Base-by-base conservation (phyloP, 53 echinoderm and acorn worm genomes). In the Temnopleurus reevesii region DNA sequence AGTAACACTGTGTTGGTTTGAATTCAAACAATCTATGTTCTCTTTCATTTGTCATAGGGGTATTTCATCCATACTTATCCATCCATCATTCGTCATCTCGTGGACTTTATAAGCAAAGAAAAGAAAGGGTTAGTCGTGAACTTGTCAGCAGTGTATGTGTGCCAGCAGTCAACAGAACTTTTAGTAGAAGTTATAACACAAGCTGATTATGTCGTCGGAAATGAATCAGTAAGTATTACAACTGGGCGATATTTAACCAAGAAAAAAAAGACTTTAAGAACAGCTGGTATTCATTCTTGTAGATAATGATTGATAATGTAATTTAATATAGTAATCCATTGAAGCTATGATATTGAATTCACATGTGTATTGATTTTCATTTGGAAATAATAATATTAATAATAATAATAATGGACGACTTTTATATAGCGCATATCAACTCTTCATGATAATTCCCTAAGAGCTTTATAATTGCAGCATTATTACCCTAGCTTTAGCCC, bases 51-150 rank as follows among this genome's bases (percentile, higher is more conserved):
- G 41, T 34, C 38, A 1, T n/a, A 87, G 87, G 87, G 65, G 12
- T 87, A 87, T 18, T 87, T 87, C 53, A 33, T 87, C 87, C 87
- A 87, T 31, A 87, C 64, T 3, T 87, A 65, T 46, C 87, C 87
- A 29, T 53, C 53, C 35, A 65, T 87, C 0, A n/a, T 17, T 17
- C 46, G 66, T 12, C 33, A 49, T 8, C 18, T 87, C 8, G 49
- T 30, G 8, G 51, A 66, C 18, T 30, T 64, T 28, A 49, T 51
- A 31, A 30, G 49, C 0, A 64, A 24, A 66, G 53, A 66, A 33
- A 47, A 66, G 2, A 87, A 66, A 51, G 19, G 25, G 21, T 64
- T 87, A 18, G 29, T 45, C 7, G 25, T 87, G 15, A 87, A 87
- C 51, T 51, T 87, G 51, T 87, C 87, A 17, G 87, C 87, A 1